Conservation (phyloP, 2,888 invertebrate genomes). For the Phortica magna region DNA sequence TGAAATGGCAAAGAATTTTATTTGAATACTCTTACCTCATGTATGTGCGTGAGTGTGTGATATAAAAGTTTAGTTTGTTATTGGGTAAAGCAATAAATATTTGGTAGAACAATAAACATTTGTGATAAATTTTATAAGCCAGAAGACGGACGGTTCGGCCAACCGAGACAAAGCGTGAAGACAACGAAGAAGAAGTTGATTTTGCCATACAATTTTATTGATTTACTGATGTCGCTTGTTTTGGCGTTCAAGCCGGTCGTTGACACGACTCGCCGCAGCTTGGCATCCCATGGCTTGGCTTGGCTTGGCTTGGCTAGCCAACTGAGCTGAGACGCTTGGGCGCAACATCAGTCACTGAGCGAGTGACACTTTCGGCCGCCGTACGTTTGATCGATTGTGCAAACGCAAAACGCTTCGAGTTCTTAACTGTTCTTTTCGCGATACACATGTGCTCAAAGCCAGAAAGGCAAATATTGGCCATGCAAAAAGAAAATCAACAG, state of each 20-base stretch:
- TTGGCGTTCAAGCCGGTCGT: background rate
- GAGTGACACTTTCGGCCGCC: conserved; percentile 15
- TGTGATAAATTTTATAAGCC: background rate
- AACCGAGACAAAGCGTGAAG: background rate
- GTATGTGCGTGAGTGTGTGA: background rate
- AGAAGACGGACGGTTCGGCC: background rate
- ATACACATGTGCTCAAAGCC: conserved; percentile 22
- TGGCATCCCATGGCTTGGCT: background rate
- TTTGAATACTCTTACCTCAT: background rate
- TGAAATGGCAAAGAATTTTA: conserved; percentile 14
- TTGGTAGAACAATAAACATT: background rate
- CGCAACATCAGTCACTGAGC: background rate
- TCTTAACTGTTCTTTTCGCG: conserved; percentile 50
- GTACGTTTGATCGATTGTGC: background rate
- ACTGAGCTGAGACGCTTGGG: too few species aligned
- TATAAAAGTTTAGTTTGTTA: background rate
- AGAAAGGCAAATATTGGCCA: conserved; percentile 66
- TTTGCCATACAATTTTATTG: background rate
- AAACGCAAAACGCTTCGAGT: conserved; percentile 24
- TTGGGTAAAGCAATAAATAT: conserved; percentile 1
- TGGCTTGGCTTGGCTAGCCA: too few species aligned
- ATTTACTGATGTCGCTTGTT: background rate
- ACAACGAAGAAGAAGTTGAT: background rate
- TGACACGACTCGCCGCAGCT: background rate
- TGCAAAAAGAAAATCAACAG: conserved; percentile 51